Evolutionary conservation across 2,888 invertebrate genomes (phyloP).

Genomic region (Chymomyza amoena): DNA sequence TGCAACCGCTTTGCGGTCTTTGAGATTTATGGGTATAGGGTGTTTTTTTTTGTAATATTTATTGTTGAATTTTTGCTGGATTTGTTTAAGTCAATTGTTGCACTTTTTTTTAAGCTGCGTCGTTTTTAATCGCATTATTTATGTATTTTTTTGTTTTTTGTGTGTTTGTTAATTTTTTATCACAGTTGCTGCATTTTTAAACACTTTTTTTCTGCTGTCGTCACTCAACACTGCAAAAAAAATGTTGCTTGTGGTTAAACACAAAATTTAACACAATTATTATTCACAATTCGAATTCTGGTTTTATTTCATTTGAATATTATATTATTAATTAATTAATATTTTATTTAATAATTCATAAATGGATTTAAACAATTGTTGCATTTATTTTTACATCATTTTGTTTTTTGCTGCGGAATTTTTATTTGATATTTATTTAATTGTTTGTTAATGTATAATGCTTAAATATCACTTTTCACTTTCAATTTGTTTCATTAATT

Average conservation of each 20-base stretch:
- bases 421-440: not conserved
- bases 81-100: slow-evolving; percentile 25
- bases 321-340: not conserved
- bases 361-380: not conserved
- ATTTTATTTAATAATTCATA: not conserved
- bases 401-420: not conserved
- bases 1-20: slow-evolving; percentile 7
- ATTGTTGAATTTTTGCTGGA: not conserved
- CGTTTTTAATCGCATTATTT: slow-evolving; percentile 46
- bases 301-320: not conserved
- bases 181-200: not conserved
- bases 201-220: not conserved
- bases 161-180: slow-evolving; percentile 7
- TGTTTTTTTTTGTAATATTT: slow-evolving; percentile 6
- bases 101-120: slow-evolving; percentile 22
- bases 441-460: not conserved
- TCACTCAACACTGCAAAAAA: not conserved
- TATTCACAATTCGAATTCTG: not conserved
- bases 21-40: not conserved
- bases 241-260: not conserved
- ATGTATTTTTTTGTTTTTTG: slow-evolving; percentile 10
- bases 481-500: not conserved
- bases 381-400: not conserved
- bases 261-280: not conserved
- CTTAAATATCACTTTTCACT: not conserved